Percentiles rank a stretch among this genome's conserved stretches.
Evolutionary conservation across 2,113 vertebrate species (phyloP).

Genomic region (Riparia riparia): DNA sequence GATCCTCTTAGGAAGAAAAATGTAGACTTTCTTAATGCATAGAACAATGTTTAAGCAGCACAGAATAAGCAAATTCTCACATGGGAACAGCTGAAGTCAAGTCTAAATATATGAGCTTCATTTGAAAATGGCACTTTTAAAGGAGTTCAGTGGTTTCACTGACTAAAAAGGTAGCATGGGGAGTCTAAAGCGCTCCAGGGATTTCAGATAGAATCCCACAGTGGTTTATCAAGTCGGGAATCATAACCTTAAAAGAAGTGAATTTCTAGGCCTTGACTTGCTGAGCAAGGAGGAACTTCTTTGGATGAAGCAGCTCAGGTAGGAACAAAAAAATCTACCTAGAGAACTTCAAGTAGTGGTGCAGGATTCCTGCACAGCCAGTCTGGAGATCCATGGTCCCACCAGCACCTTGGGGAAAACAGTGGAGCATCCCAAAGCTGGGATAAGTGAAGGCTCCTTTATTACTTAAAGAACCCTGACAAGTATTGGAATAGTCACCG

Average conservation of each 20-base stretch:
- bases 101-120: conserved; percentile 27
- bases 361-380: background rate
- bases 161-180: conserved; percentile 29
- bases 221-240: conserved; percentile 35
- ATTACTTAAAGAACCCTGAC: background rate
- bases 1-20: conserved; percentile 40
- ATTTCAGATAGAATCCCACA: conserved; percentile 57
- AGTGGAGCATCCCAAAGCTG: background rate
- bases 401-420: background rate
- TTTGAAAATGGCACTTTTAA: conserved; percentile 58
- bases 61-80: conserved; percentile 60
- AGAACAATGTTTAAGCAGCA: conserved; percentile 56
- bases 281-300: conserved; percentile 43
- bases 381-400: background rate
- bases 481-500: background rate
- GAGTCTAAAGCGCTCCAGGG: conserved; percentile 57
- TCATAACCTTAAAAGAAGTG: conserved; percentile 42
- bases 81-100: conserved; percentile 39
- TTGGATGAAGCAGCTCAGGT: background rate
- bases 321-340: background rate
- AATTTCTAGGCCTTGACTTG: conserved; percentile 57
- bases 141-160: conserved; percentile 57
- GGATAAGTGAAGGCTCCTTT: background rate
- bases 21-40: conserved; percentile 20
- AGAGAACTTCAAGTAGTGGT: background rate